Evolutionary conservation across 2,113 vertebrate genomes (phyloP).

Genomic region (Ophiodon elongatus): DNA sequence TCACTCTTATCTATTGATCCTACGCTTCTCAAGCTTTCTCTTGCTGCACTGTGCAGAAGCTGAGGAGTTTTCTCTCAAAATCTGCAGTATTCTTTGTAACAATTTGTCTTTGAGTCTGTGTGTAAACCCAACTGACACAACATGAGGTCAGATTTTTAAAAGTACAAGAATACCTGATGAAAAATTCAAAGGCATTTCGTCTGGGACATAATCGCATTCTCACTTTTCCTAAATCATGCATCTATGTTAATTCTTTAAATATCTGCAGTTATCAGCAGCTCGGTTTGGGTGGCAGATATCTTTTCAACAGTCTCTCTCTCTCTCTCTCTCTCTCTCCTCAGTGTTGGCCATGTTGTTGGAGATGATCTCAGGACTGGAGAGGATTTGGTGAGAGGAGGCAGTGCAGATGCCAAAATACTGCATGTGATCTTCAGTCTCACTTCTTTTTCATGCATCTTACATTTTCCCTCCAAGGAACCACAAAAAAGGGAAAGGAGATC

Average conservation of each 20-base stretch:
- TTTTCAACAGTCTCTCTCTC: neutral
- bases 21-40: neutral
- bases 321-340: slow-evolving; percentile 17
- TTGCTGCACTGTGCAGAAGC: neutral
- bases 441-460: slow-evolving; percentile 67
- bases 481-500: slow-evolving; percentile 50
- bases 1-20: neutral
- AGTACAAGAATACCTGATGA: neutral
- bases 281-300: neutral
- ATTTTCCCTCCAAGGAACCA: slow-evolving; percentile 65
- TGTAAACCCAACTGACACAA: neutral
- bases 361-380: slow-evolving; percentile 62
- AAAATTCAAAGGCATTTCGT: neutral
- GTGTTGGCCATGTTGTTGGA: slow-evolving; percentile 46
- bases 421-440: slow-evolving; percentile 58
- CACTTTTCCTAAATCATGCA: too few species aligned
- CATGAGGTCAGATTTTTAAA: neutral
- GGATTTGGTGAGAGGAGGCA: slow-evolving; percentile 58
- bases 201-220: neutral
- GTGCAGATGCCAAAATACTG: slow-evolving; percentile 61
- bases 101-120: neutral
- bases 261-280: slow-evolving; percentile 12
- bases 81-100: neutral
- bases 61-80: neutral
- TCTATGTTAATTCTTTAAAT: neutral